phyloP scores from a whole-genome alignment of 2,113 vertebrate genomes.

The Bubalus kerabau region DNA sequence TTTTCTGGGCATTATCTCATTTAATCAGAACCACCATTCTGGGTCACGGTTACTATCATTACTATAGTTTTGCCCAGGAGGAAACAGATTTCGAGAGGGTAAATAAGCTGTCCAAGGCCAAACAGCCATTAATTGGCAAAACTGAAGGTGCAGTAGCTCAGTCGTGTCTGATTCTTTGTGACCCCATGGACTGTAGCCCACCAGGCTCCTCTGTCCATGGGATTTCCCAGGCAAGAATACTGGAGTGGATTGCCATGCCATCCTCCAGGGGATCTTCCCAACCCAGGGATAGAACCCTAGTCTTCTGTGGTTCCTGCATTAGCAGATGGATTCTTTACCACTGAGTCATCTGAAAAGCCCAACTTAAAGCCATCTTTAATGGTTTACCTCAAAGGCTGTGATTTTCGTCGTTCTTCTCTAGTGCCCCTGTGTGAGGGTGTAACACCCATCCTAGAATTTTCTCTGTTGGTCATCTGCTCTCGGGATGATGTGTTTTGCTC shows the following conservation, averaged over 20 bases:
- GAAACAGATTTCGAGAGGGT: background rate
- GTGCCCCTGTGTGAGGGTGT: background rate
- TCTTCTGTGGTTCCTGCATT: background rate
- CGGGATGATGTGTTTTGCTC: accelerated
- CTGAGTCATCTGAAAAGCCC: background rate
- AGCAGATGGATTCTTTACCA: background rate
- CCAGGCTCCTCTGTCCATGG: background rate
- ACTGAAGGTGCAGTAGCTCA: background rate
- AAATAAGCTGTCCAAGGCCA: background rate
- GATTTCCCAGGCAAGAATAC: background rate
- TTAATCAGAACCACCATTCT: background rate
- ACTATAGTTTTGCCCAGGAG: background rate
- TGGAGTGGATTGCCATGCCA: background rate
- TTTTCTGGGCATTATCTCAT: background rate
- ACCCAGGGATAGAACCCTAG: background rate
- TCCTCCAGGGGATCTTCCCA: background rate
- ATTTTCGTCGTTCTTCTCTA: background rate
- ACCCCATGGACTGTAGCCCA: background rate
- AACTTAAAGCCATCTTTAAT: background rate
- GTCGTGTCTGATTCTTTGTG: background rate
- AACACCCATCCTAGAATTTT: background rate
- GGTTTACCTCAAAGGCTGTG: background rate
- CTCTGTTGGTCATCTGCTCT: background rate
- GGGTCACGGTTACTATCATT: background rate
- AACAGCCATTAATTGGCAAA: background rate